Percentiles rank a stretch among this genome's conserved stretches.
Evolutionary conservation across 2,888 invertebrate species (phyloP).

Genomic region (Panopea generosa): DNA sequence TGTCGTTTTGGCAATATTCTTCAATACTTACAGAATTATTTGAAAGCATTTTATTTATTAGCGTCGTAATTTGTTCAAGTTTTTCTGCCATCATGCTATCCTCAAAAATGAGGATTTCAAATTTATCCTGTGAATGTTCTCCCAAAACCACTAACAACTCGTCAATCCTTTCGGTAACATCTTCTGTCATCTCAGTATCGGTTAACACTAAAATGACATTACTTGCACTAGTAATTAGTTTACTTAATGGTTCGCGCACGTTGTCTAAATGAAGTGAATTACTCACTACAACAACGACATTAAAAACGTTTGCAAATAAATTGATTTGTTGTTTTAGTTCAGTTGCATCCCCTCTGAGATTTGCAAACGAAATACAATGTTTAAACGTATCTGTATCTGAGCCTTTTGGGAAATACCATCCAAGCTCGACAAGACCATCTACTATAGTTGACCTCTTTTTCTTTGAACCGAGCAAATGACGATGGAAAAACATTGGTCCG

Average conservation of each 20-base stretch:
- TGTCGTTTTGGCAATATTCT: no score
- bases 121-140: background rate
- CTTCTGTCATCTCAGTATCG: no score
- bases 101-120: conserved; percentile 18
- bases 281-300: conserved; percentile 6
- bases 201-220: no score
- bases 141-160: background rate
- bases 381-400: background rate
- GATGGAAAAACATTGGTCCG: conserved; percentile 19
- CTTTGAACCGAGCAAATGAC: conserved; percentile 19
- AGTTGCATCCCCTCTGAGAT: conserved; percentile 20
- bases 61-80: background rate
- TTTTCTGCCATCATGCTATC: conserved; percentile 7
- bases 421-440: conserved; percentile 21
- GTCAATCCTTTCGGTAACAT: no score
- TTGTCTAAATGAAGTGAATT: background rate
- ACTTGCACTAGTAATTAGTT: no score
- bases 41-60: background rate
- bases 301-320: background rate
- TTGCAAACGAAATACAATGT: background rate
- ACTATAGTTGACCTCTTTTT: conserved; percentile 4
- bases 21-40: background rate
- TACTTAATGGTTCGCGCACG: no score
- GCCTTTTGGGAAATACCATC: conserved; percentile 21
- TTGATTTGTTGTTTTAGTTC: background rate